These are phyloP conservation scores for Plagodis pulveraria DNA, from an alignment of 2,888 invertebrate genomes.

Conservation along the genomic window DNA sequence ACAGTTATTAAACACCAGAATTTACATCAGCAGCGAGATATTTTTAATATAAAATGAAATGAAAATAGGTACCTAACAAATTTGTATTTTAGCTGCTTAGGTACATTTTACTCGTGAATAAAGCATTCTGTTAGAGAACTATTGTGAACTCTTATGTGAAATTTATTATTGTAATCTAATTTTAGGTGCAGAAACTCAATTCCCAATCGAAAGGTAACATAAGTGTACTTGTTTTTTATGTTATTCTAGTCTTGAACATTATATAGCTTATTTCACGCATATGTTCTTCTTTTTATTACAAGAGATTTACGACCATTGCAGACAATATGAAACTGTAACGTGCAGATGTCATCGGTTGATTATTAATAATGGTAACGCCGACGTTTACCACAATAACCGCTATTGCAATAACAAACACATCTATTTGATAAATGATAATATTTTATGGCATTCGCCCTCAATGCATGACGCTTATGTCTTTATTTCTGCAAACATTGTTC, in stretches of 20 bases:
- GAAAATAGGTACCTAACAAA: too few relatives aligned
- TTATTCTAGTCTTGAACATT: constrained; percentile 5
- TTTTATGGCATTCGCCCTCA: constrained; percentile 78
- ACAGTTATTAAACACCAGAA: too few relatives aligned
- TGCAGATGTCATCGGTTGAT: constrained; percentile 74
- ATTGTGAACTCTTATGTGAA: too few relatives aligned
- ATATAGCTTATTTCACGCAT: constrained; percentile 49
- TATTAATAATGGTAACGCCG: constrained; percentile 77
- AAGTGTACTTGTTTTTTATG: too few relatives aligned
- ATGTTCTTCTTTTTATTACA: constrained; percentile 42
- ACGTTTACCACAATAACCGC: constrained; percentile 79
- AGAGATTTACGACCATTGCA: constrained; percentile 53
- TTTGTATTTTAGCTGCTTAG: too few relatives aligned
- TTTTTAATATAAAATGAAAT: too few relatives aligned
- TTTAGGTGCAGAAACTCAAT: not conserved
- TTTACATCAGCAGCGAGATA: too few relatives aligned
- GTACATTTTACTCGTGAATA: too few relatives aligned
- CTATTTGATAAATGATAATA: constrained; percentile 80
- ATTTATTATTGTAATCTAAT: too few relatives aligned
- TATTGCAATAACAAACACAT: constrained; percentile 77
- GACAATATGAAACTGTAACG: constrained; percentile 61
- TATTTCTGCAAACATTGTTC: constrained; percentile 62
- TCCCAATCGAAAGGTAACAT: not conserved
- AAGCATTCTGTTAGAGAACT: too few relatives aligned
- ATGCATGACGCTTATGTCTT: constrained; percentile 75